Percentiles rank a stretch among this genome's conserved stretches.
phyloP scores from a whole-genome alignment of 2,113 vertebrate genomes.

The Salvelinus sp. region DNA sequence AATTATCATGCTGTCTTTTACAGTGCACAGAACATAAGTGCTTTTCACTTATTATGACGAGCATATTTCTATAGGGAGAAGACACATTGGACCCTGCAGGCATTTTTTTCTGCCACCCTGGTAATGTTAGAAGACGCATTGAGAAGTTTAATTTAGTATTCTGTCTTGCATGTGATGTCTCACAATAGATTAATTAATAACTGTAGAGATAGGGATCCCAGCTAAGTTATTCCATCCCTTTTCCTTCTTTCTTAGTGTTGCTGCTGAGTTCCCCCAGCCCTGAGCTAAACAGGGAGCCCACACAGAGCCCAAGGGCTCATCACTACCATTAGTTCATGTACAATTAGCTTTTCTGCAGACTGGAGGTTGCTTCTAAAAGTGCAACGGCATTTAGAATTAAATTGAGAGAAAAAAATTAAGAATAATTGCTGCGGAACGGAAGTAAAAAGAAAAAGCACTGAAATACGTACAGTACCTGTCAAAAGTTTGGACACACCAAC shows the following conservation, averaged over 20 bases:
- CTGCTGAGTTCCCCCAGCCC: constrained; percentile 5
- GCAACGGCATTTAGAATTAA: not conserved
- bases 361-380: not conserved
- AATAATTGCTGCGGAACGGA: not conserved
- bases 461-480: too few species aligned
- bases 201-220: too few species aligned
- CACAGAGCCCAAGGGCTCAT: constrained; percentile 37
- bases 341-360: constrained; percentile 39
- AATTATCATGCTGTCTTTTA: constrained; percentile 15
- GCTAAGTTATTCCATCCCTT: not conserved
- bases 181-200: too few species aligned
- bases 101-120: too few species aligned
- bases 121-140: too few species aligned
- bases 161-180: too few species aligned
- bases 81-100: not conserved
- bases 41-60: too few species aligned
- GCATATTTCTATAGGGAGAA: not conserved
- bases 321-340: constrained; percentile 63
- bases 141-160: too few species aligned
- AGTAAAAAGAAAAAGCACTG: too few species aligned
- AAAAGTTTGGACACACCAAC: too few species aligned
- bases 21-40: constrained; percentile 9
- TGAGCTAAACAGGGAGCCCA: constrained; percentile 5
- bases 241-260: not conserved
- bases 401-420: not conserved